Evolutionary conservation across 1,140 invertebrate genomes (phyloP), one percentile per base, ranked within the genome.

Genomic region (Neodiprion fabricii): DNA sequence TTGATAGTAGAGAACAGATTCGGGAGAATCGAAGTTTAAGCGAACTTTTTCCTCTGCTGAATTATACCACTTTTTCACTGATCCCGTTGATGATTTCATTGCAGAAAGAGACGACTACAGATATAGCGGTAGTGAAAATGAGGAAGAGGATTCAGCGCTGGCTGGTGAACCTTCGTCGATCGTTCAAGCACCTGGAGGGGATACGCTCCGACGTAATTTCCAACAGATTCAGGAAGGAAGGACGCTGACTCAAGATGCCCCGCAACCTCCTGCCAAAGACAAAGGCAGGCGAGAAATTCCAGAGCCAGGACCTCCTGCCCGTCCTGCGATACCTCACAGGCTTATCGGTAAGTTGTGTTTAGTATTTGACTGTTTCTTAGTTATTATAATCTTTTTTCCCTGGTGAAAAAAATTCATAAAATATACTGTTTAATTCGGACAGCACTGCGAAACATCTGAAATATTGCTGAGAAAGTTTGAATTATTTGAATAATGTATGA

Each of bases 171-270:
- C 95, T 1, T 96, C 95, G 65, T 96, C 95, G 17, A 97, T 97
- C 79, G 92, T 97, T 76, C 96, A 96, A 85, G 95, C 94, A 66
- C 94, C 95, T 8, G 94, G 95, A 73, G 96, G 96, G 67, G 96
- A 98, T 87, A 97, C 97, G 9, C 89, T 98, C 70, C 91, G 96
- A n/a, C 91, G 96, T 73, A 98, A 98, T 89, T 99, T 99, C 91
- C 97, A 98, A 85, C 96, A 98, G 86, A 98, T 99, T 76, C 97
- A 99, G 87, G 96, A 97, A 87, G 94, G 95, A 53, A 89, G 95
- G 81, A 93, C 91, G 72, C 81, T 93, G 67, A 90, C 90, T 47
- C 90, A 91, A 76, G 92, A 90, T 74, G 82, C 89, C 68, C 87
- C 85, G 73, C 90, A 85, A 86, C 84, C 90, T 80, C 80, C 90